Evolutionary conservation across 2,797 vertebrate genomes (phyloP).

Genomic region (Melanotaenia nigrans): DNA sequence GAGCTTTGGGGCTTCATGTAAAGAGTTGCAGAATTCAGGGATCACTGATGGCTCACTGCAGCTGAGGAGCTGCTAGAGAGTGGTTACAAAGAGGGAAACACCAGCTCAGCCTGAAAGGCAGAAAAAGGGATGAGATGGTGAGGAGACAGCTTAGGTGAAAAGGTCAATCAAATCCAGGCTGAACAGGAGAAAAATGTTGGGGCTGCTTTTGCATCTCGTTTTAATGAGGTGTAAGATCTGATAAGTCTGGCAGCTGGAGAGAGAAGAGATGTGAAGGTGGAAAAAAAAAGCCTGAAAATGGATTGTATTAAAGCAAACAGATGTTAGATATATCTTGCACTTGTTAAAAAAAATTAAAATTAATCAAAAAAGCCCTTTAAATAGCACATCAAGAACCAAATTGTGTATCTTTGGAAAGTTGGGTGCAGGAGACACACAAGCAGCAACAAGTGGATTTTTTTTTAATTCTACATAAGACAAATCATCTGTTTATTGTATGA

Average conservation of each 20-base stretch:
- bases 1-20: slow-evolving; percentile 27
- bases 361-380: not conserved
- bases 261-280: slow-evolving; percentile 4
- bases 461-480: no score
- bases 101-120: slow-evolving; percentile 19
- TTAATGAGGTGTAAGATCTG: slow-evolving; percentile 54
- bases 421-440: no score
- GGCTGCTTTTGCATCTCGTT: slow-evolving; percentile 35
- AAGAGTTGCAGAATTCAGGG: slow-evolving; percentile 26
- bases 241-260: slow-evolving; percentile 27
- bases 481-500: no score
- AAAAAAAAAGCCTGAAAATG: not conserved
- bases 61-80: slow-evolving; percentile 41
- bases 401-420: fast-evolving
- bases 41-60: slow-evolving; percentile 39
- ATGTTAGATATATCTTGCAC: not conserved
- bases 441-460: no score
- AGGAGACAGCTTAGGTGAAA: slow-evolving; percentile 38
- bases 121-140: slow-evolving; percentile 7
- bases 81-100: slow-evolving; percentile 21
- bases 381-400: not conserved
- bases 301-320: not conserved
- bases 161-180: slow-evolving; percentile 45
- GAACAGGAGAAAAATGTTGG: slow-evolving; percentile 21
- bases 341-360: not conserved